A percentile compares a stretch with the other conserved stretches of the same genome.
Conservation (phyloP, 2,797 vertebrate genomes). For the Pogonophryne albipinna region DNA sequence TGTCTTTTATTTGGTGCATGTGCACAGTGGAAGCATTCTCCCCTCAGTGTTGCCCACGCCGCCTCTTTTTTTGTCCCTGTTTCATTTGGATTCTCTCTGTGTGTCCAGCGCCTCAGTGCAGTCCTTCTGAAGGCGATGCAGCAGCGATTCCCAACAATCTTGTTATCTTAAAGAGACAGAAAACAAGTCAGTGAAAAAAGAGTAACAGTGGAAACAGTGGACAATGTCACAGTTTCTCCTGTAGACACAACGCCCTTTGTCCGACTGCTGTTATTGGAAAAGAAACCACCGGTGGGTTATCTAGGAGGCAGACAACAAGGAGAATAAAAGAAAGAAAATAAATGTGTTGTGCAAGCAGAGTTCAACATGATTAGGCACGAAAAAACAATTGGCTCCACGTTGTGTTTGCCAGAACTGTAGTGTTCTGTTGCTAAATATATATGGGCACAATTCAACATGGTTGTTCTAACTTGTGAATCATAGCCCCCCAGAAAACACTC, state of each 20-base stretch:
- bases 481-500: not conserved
- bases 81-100: conserved; percentile 59
- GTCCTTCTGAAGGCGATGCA: conserved; percentile 94
- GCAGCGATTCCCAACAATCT: conserved; percentile 87
- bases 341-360: conserved; percentile 19
- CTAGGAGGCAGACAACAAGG: conserved; percentile 38
- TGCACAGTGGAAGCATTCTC: conserved; percentile 94
- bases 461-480: conserved; percentile 13
- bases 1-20: conserved; percentile 85
- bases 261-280: conserved; percentile 5
- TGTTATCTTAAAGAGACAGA: conserved; percentile 88
- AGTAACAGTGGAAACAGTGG: conserved; percentile 29
- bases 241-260: conserved; percentile 37
- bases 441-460: not conserved
- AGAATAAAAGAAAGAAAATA: conserved; percentile 22
- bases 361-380: not conserved
- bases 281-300: conserved; percentile 34
- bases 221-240: conserved; percentile 30
- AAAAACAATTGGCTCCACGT: not conserved
- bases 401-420: not conserved
- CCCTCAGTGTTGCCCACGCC: conserved; percentile 70
- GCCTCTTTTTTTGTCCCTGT: conserved; percentile 50
- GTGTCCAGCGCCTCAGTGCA: conserved; percentile 85
- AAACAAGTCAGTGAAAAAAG: conserved; percentile 41
- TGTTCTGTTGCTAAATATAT: not conserved